Percentiles rank a stretch among this genome's conserved stretches.
Conservation (phyloP, 2,888 invertebrate species). For the Nysson spinosus region DNA sequence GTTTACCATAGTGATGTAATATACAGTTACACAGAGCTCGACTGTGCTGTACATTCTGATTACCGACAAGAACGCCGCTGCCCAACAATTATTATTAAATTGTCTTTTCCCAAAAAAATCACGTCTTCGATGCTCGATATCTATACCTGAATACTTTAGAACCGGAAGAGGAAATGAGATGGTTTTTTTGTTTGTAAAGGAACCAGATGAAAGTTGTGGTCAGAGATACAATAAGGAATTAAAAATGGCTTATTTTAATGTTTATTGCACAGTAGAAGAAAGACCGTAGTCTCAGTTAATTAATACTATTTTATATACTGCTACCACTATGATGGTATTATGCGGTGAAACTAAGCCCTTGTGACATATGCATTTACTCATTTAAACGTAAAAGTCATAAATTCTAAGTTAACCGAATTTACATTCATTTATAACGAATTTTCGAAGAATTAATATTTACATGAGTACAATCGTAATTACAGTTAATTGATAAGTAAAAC, state of each 20-base stretch:
- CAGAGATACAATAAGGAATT: not conserved
- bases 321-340: not conserved
- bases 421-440: conserved; percentile 4
- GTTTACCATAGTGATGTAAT: conserved; percentile 75
- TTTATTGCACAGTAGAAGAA: conserved; percentile 5
- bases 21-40: conserved; percentile 68
- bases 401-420: conserved; percentile 2
- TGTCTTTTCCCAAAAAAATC: conserved; percentile 43
- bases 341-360: conserved; percentile 1
- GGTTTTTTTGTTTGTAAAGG: too few relatives aligned
- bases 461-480: not conserved
- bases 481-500: not conserved
- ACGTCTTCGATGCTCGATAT: not conserved
- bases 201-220: not conserved
- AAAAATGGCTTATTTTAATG: not conserved
- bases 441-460: conserved; percentile 15
- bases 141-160: conserved; percentile 1
- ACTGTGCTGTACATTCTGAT: conserved; percentile 54
- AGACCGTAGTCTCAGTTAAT: not conserved
- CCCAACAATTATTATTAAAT: conserved; percentile 51
- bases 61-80: conserved; percentile 41
- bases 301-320: not conserved
- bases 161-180: too few relatives aligned
- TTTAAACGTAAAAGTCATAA: not conserved
- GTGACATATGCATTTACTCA: not conserved